Evolutionary conservation across 2,888 invertebrate genomes (phyloP).

Genomic region (Gandaritis pyraliata): DNA sequence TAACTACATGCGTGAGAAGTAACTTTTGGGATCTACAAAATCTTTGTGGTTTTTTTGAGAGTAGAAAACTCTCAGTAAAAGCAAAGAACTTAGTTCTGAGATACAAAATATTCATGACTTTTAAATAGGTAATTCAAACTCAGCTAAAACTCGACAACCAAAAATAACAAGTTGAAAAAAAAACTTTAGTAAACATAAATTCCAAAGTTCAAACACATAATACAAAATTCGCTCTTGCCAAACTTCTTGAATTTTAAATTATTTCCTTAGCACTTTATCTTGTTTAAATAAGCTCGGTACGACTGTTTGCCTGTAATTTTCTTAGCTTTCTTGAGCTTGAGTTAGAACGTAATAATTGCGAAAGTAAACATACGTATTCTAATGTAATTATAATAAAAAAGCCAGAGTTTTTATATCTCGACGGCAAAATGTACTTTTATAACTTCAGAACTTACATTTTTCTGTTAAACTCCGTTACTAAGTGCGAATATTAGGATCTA

Average conservation of each 20-base stretch:
- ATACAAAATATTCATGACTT: constrained; percentile 20
- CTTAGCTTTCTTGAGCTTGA: constrained; percentile 15
- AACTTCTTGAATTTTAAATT: constrained; percentile 38
- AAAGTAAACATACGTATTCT: constrained; percentile 17
- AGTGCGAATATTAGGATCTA: no score
- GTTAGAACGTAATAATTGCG: constrained; percentile 15
- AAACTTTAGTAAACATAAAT: constrained; percentile 35
- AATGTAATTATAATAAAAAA: constrained; percentile 3
- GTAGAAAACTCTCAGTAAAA: no score
- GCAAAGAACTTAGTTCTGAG: no score
- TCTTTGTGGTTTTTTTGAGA: no score
- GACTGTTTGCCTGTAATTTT: constrained; percentile 33
- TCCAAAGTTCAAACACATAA: constrained; percentile 35
- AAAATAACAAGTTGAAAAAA: constrained; percentile 28
- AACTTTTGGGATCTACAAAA: no score
- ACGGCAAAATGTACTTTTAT: no score
- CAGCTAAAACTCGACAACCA: background rate
- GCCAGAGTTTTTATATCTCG: background rate
- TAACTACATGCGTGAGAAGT: no score
- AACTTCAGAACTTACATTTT: no score
- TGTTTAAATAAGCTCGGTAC: constrained; percentile 34
- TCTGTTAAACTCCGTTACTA: no score
- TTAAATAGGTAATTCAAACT: constrained; percentile 4
- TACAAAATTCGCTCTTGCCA: constrained; percentile 28
- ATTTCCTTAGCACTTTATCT: constrained; percentile 35